These are phyloP conservation scores for Hypothenemus hampei DNA, from an alignment of 1,140 invertebrate genomes.

Conservation along the genomic window DNA sequence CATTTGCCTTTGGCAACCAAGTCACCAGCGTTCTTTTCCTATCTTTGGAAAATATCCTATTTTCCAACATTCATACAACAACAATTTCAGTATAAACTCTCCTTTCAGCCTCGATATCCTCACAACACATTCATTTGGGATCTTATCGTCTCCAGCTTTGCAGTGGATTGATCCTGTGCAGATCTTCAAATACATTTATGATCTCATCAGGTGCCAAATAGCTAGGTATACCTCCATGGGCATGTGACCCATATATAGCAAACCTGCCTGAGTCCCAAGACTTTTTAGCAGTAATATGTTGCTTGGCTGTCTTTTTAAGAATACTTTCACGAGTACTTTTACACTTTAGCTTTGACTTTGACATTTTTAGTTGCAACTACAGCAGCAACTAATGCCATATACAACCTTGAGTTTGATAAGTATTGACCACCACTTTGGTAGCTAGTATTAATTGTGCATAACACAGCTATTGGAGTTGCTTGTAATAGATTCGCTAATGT, in stretches of 20 bases:
- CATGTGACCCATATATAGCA: neutral
- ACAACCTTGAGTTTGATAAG: neutral
- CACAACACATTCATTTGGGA: conserved; percentile 13
- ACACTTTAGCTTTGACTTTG: neutral
- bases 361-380: neutral
- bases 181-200: neutral
- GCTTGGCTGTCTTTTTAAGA: no score
- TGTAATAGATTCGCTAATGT: neutral
- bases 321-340: no score
- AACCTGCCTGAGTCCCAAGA: neutral
- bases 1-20: conserved; percentile 7
- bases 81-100: neutral
- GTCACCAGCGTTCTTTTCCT: conserved; percentile 1
- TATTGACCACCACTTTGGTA: neutral
- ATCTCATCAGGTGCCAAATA: neutral
- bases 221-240: neutral
- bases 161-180: neutral
- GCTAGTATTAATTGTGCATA: neutral
- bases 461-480: neutral
- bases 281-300: neutral
- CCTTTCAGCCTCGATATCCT: no score
- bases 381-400: neutral
- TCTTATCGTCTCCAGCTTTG: neutral
- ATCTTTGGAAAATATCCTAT: neutral
- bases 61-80: neutral